Base-by-base conservation (phyloP, 1,140 invertebrate genomes). In the Orchesella cincta region DNA sequence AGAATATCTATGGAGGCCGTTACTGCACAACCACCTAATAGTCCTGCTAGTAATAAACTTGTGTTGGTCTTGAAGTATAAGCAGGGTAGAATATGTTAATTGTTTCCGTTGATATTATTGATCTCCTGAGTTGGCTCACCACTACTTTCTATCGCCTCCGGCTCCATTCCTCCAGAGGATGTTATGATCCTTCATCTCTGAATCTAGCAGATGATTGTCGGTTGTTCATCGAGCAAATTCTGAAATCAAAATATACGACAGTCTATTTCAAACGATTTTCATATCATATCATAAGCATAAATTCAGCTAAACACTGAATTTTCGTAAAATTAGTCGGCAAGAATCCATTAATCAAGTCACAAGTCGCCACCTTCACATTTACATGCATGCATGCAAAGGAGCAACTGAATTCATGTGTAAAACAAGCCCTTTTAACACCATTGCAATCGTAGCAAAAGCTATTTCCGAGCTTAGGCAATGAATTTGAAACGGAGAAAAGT, bases 11-110 rank as follows among this genome's bases (percentile, higher is more conserved):
- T 72, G 0, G 79, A 80, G 35, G 81, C 81, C 26, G 81, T 82
- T 20, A 82, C 81, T 8, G 79, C 81, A 76, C 81, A 82, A 23
- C 81, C 81, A 20, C 81, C 81, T 31, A 82, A 70, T n/a, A 82
- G 78, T 31, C 81, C 81, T 20, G 79, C 79, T 1, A 82, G 74
- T 54, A 82, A 74, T 74, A 82, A 76, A 71, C 77, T 78, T 67
- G 81, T 79, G 20, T 62, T 79, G 78, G 51, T 80, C 75, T 74
- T 77, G 75, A 74, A 82, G 80, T 18, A 81, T 73, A 39, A 80
- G 34, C 26, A 76, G 51, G n/a, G 77, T 78, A 20, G 77, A 78
- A 57, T 72, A 67, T 73, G 35, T 2, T 31, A 14, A 67, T 67
- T 67, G 62, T 67, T 36, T 39, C 36, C 34, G 29, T 73, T 73